phyloP scores from a whole-genome alignment of 2,888 invertebrate species.

The Caenorhabditis sp. region DNA sequence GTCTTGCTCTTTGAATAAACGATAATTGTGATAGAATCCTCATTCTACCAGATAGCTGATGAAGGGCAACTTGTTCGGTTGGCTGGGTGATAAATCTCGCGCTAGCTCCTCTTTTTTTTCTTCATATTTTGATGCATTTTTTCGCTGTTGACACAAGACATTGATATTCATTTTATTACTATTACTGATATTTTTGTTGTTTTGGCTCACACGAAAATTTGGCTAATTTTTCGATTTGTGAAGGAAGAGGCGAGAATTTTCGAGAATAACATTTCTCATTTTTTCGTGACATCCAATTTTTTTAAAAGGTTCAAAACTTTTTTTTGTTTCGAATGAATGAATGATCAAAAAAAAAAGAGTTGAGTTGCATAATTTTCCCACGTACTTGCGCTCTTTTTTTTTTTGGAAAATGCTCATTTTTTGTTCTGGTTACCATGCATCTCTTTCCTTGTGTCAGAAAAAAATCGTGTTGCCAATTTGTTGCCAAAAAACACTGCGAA shows the following conservation, averaged over 20 bases:
- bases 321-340: slow-evolving; percentile 8
- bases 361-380: slow-evolving; percentile 14
- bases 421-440: too few relatives aligned
- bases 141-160: slow-evolving; percentile 6
- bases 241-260: too few relatives aligned
- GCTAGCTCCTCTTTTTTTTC: slow-evolving; percentile 11
- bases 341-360: not conserved
- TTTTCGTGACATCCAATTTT: slow-evolving; percentile 26
- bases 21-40: not conserved
- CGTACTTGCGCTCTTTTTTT: slow-evolving; percentile 1
- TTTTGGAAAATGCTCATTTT: not conserved
- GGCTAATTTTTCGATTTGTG: slow-evolving; percentile 19
- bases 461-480: too few relatives aligned
- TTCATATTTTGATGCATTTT: slow-evolving; percentile 1
- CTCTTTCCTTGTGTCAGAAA: too few relatives aligned
- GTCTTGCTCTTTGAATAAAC: not conserved
- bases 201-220: slow-evolving; percentile 15
- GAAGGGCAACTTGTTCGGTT: slow-evolving; percentile 9
- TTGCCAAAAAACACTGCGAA: too few relatives aligned
- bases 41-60: not conserved
- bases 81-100: slow-evolving; percentile 33
- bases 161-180: slow-evolving; percentile 1
- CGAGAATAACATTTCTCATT: not conserved
- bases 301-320: slow-evolving; percentile 33
- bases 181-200: not conserved